phyloP scores from a whole-genome alignment of 2,797 vertebrate species.

The Basileuterus tristriatus region DNA sequence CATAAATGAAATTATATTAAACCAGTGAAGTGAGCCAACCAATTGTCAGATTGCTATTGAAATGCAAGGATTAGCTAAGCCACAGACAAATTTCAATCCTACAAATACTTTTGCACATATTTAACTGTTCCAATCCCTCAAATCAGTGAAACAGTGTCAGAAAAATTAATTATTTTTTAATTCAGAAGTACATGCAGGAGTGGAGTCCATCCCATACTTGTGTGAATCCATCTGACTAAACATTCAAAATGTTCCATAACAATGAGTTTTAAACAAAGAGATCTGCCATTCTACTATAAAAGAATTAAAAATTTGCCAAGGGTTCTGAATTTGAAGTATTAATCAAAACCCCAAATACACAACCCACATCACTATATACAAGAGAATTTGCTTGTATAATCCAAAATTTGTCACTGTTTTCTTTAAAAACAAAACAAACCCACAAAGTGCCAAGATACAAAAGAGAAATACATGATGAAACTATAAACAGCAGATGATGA shows the following conservation, averaged over 20 bases:
- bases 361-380: not conserved
- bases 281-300: constrained; percentile 2
- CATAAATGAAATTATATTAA: constrained; percentile 33
- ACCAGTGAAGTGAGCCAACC: constrained; percentile 15
- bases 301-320: constrained; percentile 46
- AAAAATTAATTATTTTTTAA: not conserved
- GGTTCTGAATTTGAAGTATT: constrained; percentile 3
- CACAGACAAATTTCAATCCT: not conserved
- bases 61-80: constrained; percentile 5
- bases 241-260: not conserved
- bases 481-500: not conserved
- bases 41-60: not conserved
- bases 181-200: not conserved
- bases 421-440: not conserved
- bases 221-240: not conserved
- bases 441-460: not conserved
- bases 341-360: not conserved
- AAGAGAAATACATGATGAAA: not conserved
- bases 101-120: not conserved
- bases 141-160: not conserved
- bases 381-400: not conserved
- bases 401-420: not conserved
- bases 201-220: not conserved
- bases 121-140: not conserved
- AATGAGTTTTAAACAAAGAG: constrained; percentile 19